Percentiles rank a stretch among this genome's conserved stretches.
phyloP scores from a whole-genome alignment of 30 jellyfish, hydroid and myxozoan species.

The Cassiopea xamachana region DNA sequence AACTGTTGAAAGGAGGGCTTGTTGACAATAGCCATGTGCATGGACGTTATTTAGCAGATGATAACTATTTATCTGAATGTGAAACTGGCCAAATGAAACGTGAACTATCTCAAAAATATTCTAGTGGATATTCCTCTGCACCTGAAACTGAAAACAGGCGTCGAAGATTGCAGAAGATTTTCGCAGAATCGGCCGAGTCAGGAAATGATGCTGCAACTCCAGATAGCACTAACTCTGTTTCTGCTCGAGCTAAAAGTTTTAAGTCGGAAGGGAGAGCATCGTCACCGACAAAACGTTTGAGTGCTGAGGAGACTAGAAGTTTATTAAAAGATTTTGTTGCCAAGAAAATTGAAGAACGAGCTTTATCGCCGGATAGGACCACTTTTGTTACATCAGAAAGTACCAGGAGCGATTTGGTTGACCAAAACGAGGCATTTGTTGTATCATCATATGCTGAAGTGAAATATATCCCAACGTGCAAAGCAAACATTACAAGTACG shows the following conservation, averaged over 20 bases:
- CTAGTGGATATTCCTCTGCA: conserved; percentile 95
- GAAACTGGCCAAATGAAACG: conserved; percentile 58
- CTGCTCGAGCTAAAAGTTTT: not conserved
- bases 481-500: conserved; percentile 81
- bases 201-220: conserved; percentile 12
- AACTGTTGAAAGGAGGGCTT: conserved; percentile 80
- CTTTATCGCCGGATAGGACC: conserved; percentile 47
- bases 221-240: not conserved
- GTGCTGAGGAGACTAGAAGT: conserved; percentile 63
- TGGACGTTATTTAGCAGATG: conserved; percentile 23
- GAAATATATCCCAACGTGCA: conserved; percentile 63
- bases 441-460: conserved; percentile 66
- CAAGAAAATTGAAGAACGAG: conserved; percentile 55
- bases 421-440: conserved; percentile 23
- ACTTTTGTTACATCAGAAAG: not conserved
- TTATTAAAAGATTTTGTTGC: conserved; percentile 64
- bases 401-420: conserved; percentile 3
- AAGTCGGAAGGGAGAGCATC: conserved; percentile 23
- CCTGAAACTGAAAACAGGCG: conserved; percentile 92
- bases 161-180: conserved; percentile 48
- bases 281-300: conserved; percentile 51
- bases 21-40: conserved; percentile 54
- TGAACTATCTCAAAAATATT: conserved; percentile 7
- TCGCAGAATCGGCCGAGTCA: conserved; percentile 45
- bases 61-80: conserved; percentile 80